Evolutionary conservation across 2,888 invertebrate species (phyloP).

Genomic region (Azorinus chamasolen): DNA sequence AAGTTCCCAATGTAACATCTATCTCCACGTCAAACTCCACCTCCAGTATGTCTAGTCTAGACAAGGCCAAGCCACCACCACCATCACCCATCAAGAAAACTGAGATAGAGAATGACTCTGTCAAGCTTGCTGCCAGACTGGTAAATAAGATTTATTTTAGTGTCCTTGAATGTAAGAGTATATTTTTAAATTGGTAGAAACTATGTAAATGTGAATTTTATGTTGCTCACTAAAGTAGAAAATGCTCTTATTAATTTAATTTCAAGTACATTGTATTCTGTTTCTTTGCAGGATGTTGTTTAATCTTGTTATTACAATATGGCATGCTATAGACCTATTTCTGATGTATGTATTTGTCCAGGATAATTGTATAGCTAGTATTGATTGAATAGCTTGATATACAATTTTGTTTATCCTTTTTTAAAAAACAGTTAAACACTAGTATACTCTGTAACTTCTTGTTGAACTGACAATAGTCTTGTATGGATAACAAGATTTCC

Average conservation of each 20-base stretch:
- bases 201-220: no score
- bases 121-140: conserved; percentile 88
- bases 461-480: no score
- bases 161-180: neutral
- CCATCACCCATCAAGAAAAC: conserved; percentile 38
- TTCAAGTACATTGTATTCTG: neutral
- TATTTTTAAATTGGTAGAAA: neutral
- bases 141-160: conserved; percentile 82
- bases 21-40: conserved; percentile 56
- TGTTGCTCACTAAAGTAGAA: no score
- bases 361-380: no score
- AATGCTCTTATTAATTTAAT: no score
- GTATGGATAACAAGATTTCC: no score
- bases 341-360: neutral
- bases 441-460: no score
- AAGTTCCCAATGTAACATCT: conserved; percentile 34
- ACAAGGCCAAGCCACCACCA: conserved; percentile 46
- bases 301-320: neutral
- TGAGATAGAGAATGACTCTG: conserved; percentile 72
- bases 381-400: no score
- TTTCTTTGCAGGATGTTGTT: neutral
- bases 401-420: no score
- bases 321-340: neutral
- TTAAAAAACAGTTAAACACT: no score
- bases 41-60: conserved; percentile 36